These are phyloP conservation scores for Brachyptera risi DNA, from an alignment of 2,888 invertebrate species.

Conservation along the genomic window DNA sequence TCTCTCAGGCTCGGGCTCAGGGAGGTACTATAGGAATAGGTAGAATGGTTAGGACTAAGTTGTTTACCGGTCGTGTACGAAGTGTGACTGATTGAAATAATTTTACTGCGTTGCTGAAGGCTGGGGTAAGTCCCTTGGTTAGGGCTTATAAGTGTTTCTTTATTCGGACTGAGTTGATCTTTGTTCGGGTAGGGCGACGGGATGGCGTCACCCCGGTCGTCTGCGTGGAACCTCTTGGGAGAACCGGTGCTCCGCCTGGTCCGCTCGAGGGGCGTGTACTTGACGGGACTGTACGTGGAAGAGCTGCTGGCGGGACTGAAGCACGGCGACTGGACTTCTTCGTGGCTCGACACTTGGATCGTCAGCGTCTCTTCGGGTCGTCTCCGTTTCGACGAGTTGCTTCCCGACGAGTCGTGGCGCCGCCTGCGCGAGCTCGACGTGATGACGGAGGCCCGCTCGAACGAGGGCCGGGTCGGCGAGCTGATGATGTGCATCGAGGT, in stretches of 20 bases:
- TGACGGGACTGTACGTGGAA: background rate
- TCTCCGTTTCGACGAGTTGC: conserved; percentile 7
- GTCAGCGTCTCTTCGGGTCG: background rate
- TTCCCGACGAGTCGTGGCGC: conserved; percentile 34
- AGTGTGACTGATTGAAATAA: no score
- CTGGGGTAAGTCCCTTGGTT: no score
- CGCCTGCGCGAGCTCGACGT: conserved; percentile 29
- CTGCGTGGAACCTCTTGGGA: background rate
- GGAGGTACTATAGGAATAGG: no score
- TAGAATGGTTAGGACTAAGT: no score
- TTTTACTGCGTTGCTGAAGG: no score
- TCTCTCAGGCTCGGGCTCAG: no score
- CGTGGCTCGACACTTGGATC: background rate
- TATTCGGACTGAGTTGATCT: no score
- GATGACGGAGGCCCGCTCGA: background rate
- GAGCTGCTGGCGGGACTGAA: background rate
- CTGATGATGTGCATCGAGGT: conserved; percentile 39
- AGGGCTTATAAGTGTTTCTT: no score
- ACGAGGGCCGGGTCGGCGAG: background rate
- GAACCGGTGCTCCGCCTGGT: background rate
- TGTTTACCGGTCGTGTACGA: no score
- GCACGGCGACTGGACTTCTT: background rate
- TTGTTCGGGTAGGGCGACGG: no score
- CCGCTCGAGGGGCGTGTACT: background rate
- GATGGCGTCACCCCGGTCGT: no score